Percentiles rank a stretch among this genome's conserved stretches.
Evolutionary conservation across 2,113 vertebrate species (phyloP).

Genomic region (Corythornis madagascariensis): DNA sequence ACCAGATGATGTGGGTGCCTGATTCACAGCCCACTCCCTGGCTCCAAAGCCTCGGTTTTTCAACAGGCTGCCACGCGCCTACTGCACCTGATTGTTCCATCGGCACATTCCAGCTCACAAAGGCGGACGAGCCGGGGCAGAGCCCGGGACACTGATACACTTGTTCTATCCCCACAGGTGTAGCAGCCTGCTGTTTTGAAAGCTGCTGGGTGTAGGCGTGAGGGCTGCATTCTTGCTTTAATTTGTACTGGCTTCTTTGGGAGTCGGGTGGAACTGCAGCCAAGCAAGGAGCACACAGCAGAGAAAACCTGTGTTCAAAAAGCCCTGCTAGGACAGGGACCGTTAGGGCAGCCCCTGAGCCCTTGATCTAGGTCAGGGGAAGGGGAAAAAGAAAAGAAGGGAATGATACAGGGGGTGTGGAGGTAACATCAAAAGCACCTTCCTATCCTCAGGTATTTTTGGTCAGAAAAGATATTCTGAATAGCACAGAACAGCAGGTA

Average conservation of each 20-base stretch:
- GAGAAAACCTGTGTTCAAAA: neutral
- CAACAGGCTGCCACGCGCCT: slow-evolving; percentile 93
- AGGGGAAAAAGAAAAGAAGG: neutral
- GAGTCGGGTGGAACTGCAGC: slow-evolving; percentile 60
- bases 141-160: slow-evolving; percentile 91
- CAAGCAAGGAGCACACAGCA: slow-evolving; percentile 49
- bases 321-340: neutral
- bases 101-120: slow-evolving; percentile 89
- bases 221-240: slow-evolving; percentile 77
- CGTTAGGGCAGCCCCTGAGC: neutral
- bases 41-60: slow-evolving; percentile 77
- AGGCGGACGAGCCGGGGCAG: slow-evolving; percentile 83
- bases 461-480: neutral
- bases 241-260: slow-evolving; percentile 63
- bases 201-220: slow-evolving; percentile 78
- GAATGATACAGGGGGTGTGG: fast-evolving
- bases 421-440: neutral
- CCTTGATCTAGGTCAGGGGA: neutral
- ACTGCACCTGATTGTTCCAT: slow-evolving; percentile 96
- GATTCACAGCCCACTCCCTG: slow-evolving; percentile 77
- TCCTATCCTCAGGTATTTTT: neutral
- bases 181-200: slow-evolving; percentile 83
- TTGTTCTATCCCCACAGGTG: slow-evolving; percentile 96
- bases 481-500: neutral
- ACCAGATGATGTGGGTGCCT: slow-evolving; percentile 74